Conservation (phyloP, 2,797 vertebrate species). For the Hyperoplus lanceolatus region DNA sequence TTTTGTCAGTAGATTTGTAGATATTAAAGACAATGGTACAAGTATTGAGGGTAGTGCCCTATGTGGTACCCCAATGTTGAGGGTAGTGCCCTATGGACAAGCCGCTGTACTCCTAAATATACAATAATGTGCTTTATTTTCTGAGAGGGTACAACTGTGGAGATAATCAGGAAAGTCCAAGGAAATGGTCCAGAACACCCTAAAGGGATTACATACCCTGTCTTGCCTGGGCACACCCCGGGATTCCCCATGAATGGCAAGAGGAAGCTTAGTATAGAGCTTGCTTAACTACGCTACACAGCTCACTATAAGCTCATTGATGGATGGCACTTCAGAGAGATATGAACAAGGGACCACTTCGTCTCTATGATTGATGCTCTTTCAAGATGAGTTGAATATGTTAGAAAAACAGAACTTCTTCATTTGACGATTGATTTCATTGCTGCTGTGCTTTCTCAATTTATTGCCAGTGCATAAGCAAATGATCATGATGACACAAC, state of each 20-base stretch:
- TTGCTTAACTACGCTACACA: no score
- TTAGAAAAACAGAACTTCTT: constrained; percentile 13
- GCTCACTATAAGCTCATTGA: neutral
- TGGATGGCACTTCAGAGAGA: constrained; percentile 11
- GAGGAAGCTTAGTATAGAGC: neutral
- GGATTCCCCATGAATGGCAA: neutral
- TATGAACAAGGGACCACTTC: constrained; percentile 8
- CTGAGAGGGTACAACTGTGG: neutral
- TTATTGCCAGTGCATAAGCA: neutral
- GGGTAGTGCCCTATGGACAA: no score
- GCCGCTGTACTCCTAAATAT: no score
- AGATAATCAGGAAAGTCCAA: neutral
- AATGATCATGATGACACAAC: neutral
- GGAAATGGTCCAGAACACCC: neutral
- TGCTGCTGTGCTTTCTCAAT: constrained; percentile 9
- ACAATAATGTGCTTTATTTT: no score
- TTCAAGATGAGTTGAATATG: neutral
- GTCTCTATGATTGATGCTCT: neutral
- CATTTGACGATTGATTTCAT: constrained; percentile 16
- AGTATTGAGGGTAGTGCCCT: no score
- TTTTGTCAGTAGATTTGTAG: no score
- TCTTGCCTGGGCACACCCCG: neutral
- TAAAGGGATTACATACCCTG: neutral
- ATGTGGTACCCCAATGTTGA: no score
- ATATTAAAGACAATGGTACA: no score